Evolutionary conservation across 1,140 invertebrate genomes (phyloP), one percentile per base, ranked within the genome.

Genomic region (Bombus pyrosoma): DNA sequence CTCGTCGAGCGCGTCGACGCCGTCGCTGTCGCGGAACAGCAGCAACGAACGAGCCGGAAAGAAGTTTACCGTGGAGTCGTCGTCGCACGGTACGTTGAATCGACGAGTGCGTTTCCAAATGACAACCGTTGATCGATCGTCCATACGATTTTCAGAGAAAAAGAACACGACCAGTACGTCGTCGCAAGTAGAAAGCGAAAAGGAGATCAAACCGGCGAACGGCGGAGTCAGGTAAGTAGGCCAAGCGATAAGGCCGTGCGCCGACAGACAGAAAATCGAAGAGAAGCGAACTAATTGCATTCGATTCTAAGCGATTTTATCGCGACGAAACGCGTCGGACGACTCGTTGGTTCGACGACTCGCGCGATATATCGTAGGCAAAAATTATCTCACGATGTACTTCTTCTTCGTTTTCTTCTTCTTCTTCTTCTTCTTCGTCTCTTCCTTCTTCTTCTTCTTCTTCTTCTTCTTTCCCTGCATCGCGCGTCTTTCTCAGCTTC

Each of bases 1-100:
- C 64, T 95, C 94, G 1, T 95, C 95, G 39, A 93, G 92, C n/a
- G 93, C 92, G 2, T 95, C 95, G 13, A 95, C 94, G 3, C 94
- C 94, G 0, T 93, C 95, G 25, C 85, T 95, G 22, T 95, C 95
- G 10, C 90, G 94, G 71, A 93, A 95, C 62, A 95, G 93, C 74
- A 95, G 94, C 80, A 94, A 93, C 83, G 94, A 95, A 76, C 82
- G 93, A 22, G 92, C 93, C 74, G 91, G 86, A 83, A 95, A 93
- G 72, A 92, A 88, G 8, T 68, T 62, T 28, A 74, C 62, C n/a
- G 76, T 91, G 3, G 94, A 94, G 39, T 15, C 81, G 15, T 71
- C 85, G 0, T 71, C 85, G 0, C 78, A 91, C 83, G 94, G 94
- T 95, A 92, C 18, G 76, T 83, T 22, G 34, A 72, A 15, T 72